Percentiles rank a stretch among this genome's conserved stretches.
These are phyloP conservation scores for Schrankia costaestrigalis DNA, from an alignment of 2,888 invertebrate species.

Conservation along the genomic window DNA sequence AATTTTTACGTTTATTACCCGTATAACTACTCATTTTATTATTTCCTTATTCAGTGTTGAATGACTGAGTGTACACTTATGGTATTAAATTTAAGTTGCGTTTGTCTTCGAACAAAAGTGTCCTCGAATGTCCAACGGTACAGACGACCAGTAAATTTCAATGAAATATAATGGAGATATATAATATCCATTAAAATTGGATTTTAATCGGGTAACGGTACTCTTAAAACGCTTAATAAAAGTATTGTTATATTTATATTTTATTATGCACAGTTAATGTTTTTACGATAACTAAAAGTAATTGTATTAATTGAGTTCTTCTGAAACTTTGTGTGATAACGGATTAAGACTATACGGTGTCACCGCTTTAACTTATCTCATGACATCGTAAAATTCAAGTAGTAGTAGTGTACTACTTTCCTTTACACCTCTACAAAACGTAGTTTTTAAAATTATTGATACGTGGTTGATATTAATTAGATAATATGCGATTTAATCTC, in stretches of 20 bases:
- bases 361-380: no score
- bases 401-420: no score
- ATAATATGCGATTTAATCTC: no score
- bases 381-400: no score
- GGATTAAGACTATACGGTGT: no score
- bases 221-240: conserved; percentile 9
- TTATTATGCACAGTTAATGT: conserved; percentile 5
- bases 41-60: conserved; percentile 3
- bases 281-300: no score
- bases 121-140: conserved; percentile 10
- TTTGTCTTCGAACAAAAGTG: conserved; percentile 4
- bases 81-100: conserved; percentile 2
- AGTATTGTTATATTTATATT: conserved; percentile 13
- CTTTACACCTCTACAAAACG: no score
- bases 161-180: conserved; percentile 8
- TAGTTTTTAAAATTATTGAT: no score
- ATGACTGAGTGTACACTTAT: background rate
- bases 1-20: background rate
- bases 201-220: conserved; percentile 22
- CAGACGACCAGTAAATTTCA: conserved; percentile 5
- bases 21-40: conserved; percentile 5
- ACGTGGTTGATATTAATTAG: no score
- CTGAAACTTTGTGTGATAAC: no score
- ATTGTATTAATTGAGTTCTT: no score
- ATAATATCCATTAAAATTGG: conserved; percentile 14